Evolutionary conservation across 2,888 invertebrate genomes (phyloP), one percentile per base, ranked within the genome.

Genomic region (Ornithoptera priamus): DNA sequence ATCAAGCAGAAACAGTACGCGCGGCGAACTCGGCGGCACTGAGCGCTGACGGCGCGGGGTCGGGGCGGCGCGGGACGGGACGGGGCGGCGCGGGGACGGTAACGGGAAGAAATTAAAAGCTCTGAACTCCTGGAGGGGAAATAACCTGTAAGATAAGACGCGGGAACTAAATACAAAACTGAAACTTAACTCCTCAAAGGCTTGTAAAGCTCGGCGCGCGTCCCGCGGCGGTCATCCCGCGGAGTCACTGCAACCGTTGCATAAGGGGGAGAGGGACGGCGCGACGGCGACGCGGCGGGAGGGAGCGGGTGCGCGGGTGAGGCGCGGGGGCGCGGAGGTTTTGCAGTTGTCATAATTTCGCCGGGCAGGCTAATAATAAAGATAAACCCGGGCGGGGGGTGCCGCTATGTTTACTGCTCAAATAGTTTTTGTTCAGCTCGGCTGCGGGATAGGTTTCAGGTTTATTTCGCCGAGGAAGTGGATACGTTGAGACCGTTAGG

Each of bases 311-410:
- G 71, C 72, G 78, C 72, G 59, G 70, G n/a, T n/a, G n/a, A n/a
- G n/a, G n/a, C n/a, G n/a, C n/a, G 80, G 74, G 88, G 85, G 71
- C 72, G 78, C 72, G 59, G 70, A 86, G 85, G 86, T 89, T 88
- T 89, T 93, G 93, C 93, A 93, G 93, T 93, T 89, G 93, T 93
- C 93, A 93, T 93, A 93, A 93, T 93, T 93, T 93, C 88, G 88
- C 90, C 87, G 88, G 86, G 90, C 89, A 89, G 93, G 92, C 91
- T 91, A 89, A 93, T 92, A 92, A 91, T 90, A 91, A 89, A 92
- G 93, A 93, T 92, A 92, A 92, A 89, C 82, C 84, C 76, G 83
- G 82, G 39, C 39, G 39, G 39, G 39, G 39, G 8, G 50, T 50
- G 24, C 64, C 64, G 67, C 67, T 67, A 59, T 70, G 70, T 70